Percentiles rank a stretch among this genome's conserved stretches.
phyloP scores from a whole-genome alignment of 2,888 invertebrate genomes.

The Tetrapedia diversipes region DNA sequence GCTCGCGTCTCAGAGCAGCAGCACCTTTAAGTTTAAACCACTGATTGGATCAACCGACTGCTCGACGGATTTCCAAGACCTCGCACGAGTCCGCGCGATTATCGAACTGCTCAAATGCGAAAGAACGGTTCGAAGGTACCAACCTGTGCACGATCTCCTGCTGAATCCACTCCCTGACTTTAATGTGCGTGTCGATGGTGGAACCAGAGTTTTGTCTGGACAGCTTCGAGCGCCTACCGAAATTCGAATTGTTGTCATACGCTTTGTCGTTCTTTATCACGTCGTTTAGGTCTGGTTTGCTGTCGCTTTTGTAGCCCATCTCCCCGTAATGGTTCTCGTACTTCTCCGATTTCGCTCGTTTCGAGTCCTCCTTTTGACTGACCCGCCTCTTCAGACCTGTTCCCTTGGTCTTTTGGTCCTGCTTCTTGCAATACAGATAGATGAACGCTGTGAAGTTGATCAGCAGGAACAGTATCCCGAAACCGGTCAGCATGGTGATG shows the following conservation, averaged over 20 bases:
- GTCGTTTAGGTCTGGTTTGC: constrained; percentile 81
- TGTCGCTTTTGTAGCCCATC: constrained; percentile 83
- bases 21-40: constrained; percentile 59
- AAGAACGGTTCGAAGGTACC: constrained; percentile 27
- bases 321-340: constrained; percentile 84
- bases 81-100: constrained; percentile 40
- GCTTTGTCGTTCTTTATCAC: constrained; percentile 82
- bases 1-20: constrained; percentile 57
- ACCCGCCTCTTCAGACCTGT: constrained; percentile 83
- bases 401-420: constrained; percentile 84
- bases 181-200: constrained; percentile 93
- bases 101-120: neutral
- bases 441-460: constrained; percentile 89
- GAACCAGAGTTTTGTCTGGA: constrained; percentile 90
- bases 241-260: constrained; percentile 83
- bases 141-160: constrained; percentile 89
- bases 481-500: constrained; percentile 82
- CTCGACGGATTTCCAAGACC: constrained; percentile 30
- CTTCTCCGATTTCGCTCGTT: constrained; percentile 75
- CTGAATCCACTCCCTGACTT: constrained; percentile 94
- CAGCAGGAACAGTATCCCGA: constrained; percentile 88
- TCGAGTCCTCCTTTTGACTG: constrained; percentile 84
- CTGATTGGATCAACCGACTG: constrained; percentile 70
- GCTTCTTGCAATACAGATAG: constrained; percentile 87
- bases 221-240: constrained; percentile 86